Evolutionary conservation across 2,797 vertebrate species (phyloP), one percentile per base, ranked within the genome.

Genomic region (Paratrypauchen microcephalus): DNA sequence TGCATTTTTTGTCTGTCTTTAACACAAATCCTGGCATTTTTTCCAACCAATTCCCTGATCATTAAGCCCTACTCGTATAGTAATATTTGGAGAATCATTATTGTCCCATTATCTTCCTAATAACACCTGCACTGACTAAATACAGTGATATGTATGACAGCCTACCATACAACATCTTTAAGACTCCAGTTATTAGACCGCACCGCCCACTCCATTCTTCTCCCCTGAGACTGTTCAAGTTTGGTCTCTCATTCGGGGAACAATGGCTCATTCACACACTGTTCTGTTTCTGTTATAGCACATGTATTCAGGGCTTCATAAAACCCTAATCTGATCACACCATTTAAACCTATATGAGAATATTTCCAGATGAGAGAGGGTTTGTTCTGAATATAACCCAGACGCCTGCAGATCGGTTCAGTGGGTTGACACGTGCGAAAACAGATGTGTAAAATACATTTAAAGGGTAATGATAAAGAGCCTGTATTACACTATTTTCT

Each of bases 111-210:
- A 19, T 52, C 6, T 4, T 3, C 5, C 54, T 24, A 23, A 5
- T 15, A 5, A 15, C 23, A 2, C 54, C 54, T 13, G 54, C 21
- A 56, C 54, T 56, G 54, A 56, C 54, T 58, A 58, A 58, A 58
- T 19, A 30, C 56, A 16, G 26, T 32, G 57, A 36, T 57, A 28
- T 57, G 24, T 15, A n/a, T 15, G 6, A n/a, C 59, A 13, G 59
- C 11, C 32, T 6, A 15, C 58, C 39, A 23, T 41, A 16, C 6
- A 30, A 21, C 30, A 18, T 32, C 18, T 8, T 60, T 4, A 61
- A 41, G n/a, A n/a, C 59, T 61, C 36, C 59, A 39, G 39, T 47
- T 47, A 63, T 63, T 63, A 63, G 61, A 39, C 59, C 9, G 36
- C 11, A n/a, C 59, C 59, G 24, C 61, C 36, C 36, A 45, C 61